Base-by-base conservation (phyloP, 1,140 invertebrate genomes). In the Meloidogyne exigua region DNA sequence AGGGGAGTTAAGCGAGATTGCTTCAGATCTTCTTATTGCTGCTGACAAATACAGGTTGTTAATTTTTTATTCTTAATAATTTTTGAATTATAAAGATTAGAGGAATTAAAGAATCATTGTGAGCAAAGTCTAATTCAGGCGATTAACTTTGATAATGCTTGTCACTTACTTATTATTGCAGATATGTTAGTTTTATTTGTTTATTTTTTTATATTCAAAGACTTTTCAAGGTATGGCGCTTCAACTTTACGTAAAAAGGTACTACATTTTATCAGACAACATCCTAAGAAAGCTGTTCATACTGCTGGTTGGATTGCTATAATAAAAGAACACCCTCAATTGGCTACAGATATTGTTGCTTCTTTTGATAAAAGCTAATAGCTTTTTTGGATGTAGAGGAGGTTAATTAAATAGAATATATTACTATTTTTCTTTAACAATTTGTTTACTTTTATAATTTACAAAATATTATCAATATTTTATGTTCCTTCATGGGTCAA, bases 1-100 rank as follows among this genome's bases (percentile, higher is more conserved):
- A 13, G 68, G 76, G 10, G 85, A 87, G 28, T 69, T 86, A 11
- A 78, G 75, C 13, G 85, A 87, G 62, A 80, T 87, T 39, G 86
- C 86, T 7, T 83, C 79, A 57, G 85, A 88, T 72, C 69, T 87
- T n/a, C 69, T 87, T 11, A 85, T 87, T 77, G 85, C 85, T n/a
- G 85, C 85, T 32, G 85, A 87, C 71, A 87, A 87, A 69, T 87
- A 87, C 70, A 63, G 87, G 75, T 79, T 67, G 11, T 74, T 70
- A 42, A 49, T 26, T n/a, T 28, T 57, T 23, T 1, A 44, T 21
- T 32, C 9, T 72, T 21, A 21, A 12, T 21, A 3, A 0, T 11
- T 11, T 62, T 9, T 63, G 3, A 15, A 21, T 76, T 79, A 49
- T 23, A n/a, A n/a, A 85, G 82, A 39, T 72, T 84, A 62, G 83